A percentile compares a stretch with the other conserved stretches of the same genome.
phyloP scores from a whole-genome alignment of 2,888 invertebrate genomes.

The Amaurobius ferox region DNA sequence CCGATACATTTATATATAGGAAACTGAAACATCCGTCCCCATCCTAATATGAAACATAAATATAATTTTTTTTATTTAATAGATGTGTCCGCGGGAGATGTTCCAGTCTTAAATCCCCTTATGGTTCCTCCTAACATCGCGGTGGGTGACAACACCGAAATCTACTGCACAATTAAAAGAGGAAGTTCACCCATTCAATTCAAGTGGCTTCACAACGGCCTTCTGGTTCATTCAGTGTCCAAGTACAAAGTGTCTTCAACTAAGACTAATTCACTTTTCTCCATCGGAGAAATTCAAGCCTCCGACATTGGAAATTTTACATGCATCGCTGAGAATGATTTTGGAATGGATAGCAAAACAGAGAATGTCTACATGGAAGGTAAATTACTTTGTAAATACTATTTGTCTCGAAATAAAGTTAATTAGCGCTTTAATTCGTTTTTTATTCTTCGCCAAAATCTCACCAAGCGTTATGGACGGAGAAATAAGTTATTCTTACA shows the following conservation, averaged over 20 bases:
- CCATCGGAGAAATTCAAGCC: conserved; percentile 34
- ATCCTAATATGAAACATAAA: no score
- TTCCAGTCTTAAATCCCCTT: conserved; percentile 30
- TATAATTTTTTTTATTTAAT: background rate
- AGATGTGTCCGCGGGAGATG: background rate
- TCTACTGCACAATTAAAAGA: conserved; percentile 55
- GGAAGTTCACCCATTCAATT: conserved; percentile 67
- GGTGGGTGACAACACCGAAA: conserved; percentile 35
- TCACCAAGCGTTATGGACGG: no score
- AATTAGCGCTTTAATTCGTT: no score
- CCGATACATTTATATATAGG: no score
- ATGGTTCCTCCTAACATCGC: conserved; percentile 30
- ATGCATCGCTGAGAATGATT: conserved; percentile 29
- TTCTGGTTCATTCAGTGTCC: background rate
- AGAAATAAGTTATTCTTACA: no score
- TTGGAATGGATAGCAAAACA: conserved; percentile 41
- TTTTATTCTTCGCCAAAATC: no score
- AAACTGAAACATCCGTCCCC: no score
- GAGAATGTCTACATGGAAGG: conserved; percentile 51
- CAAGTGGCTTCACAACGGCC: conserved; percentile 67
- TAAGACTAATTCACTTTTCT: conserved; percentile 22
- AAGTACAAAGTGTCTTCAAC: conserved; percentile 23
- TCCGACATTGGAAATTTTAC: conserved; percentile 62
- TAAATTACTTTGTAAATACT: background rate
- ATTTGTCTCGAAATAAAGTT: no score